Evolutionary conservation across 2,888 invertebrate genomes (phyloP).

Genomic region (Tenthredo mesomela): DNA sequence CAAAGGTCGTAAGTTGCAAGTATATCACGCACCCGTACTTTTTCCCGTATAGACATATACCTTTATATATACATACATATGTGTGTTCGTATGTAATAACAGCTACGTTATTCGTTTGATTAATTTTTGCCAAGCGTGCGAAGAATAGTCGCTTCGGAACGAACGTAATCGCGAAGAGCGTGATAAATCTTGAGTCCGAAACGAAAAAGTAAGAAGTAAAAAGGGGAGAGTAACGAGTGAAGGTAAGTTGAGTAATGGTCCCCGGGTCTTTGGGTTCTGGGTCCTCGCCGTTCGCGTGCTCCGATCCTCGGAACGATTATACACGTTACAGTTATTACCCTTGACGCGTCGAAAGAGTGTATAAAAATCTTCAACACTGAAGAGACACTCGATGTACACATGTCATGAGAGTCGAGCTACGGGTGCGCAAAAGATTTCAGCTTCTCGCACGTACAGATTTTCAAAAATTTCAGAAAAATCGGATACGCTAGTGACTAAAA

Average conservation of each 20-base stretch:
- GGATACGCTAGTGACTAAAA: neutral
- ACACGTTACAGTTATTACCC: slow-evolving; percentile 43
- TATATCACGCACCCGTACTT: slow-evolving; percentile 18
- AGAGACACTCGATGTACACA: neutral
- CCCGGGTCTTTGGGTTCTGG: slow-evolving; percentile 36
- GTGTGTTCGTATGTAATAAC: slow-evolving; percentile 33
- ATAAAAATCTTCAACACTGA: slow-evolving; percentile 8
- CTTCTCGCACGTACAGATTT: neutral
- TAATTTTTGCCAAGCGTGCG: slow-evolving; percentile 48
- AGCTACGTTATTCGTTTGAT: slow-evolving; percentile 42
- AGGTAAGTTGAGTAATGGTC: slow-evolving; percentile 50
- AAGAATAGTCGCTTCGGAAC: slow-evolving; percentile 44
- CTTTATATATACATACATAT: neutral
- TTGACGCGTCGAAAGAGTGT: slow-evolving; percentile 32
- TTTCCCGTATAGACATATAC: neutral
- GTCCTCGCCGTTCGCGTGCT: slow-evolving; percentile 37
- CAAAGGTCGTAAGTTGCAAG: slow-evolving; percentile 22
- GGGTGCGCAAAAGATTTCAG: neutral
- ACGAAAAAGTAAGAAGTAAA: slow-evolving; percentile 49
- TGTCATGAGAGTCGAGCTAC: neutral
- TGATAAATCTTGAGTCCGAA: slow-evolving; percentile 44
- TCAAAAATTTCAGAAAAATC: neutral
- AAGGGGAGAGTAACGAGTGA: slow-evolving; percentile 48
- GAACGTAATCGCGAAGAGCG: slow-evolving; percentile 45
- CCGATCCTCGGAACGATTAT: slow-evolving; percentile 37